Evolutionary conservation across 2,888 invertebrate genomes (phyloP), one percentile per base, ranked within the genome.

Genomic region (Dolichopus griseipennis): DNA sequence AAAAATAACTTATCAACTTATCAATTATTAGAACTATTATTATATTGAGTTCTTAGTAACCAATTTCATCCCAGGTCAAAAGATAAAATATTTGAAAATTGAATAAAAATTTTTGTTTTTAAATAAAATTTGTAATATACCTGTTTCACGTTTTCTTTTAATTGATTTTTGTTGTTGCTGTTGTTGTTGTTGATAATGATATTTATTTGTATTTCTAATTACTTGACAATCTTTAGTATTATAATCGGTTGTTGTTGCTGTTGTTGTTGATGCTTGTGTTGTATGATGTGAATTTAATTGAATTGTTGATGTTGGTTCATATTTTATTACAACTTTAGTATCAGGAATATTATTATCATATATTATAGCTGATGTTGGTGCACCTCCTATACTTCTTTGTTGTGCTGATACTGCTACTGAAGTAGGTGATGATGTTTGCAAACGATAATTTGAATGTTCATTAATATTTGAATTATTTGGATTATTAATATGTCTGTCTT

Each of bases 141-240:
- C 75, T 74, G 74, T 75, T 71, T 75, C 75, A 70, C 75, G 72
- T 70, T 75, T 75, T 65, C 75, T 72, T 70, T 75, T 75, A 67
- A 67, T 72, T 41, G 74, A 70, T 62, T 71, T 71, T 52, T 69
- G 70, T 61, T 66, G 70, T 68, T 66, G 70, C 70, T 66, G 68
- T 66, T 71, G 71, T 65, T 69, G 69, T 43, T 68, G 67, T 37
- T 70, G 70, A 22, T 70, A 69, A 43, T 72, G 72, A 68, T 72
- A 72, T 68, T 72, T 72, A 67, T 70, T 71, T 33, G 72, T 72
- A 67, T 70, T 72, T 66, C 70, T 66, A 62, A 72, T 72, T 18
- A 72, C 72, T 66, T 72, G 72, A 69, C 71, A 72, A 66, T 72
- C 72, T 66, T 70, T 72, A 66, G 65, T 69, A 64, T 61, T 67